Evolutionary conservation across 2,113 vertebrate species (phyloP).

Genomic region (Gnathonemus longibarbis): DNA sequence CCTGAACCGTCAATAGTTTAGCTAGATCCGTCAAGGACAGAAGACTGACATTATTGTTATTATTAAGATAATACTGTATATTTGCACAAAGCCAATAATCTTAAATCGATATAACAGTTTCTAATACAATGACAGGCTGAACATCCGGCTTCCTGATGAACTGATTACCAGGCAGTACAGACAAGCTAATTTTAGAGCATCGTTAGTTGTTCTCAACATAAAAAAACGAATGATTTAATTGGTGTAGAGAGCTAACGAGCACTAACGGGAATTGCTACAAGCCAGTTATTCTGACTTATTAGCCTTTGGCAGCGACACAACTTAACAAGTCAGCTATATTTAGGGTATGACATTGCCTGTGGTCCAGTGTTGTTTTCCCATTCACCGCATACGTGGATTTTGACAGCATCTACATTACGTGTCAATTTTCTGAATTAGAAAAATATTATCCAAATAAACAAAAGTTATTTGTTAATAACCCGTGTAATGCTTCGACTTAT

Average conservation of each 20-base stretch:
- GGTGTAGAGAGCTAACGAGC: background rate
- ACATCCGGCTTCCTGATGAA: background rate
- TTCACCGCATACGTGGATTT: background rate
- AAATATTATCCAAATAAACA: background rate
- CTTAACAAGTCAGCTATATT: constrained; percentile 5
- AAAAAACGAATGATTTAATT: background rate
- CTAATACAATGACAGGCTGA: background rate
- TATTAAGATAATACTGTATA: background rate
- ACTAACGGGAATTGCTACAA: background rate
- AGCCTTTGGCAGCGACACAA: background rate
- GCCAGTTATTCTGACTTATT: background rate
- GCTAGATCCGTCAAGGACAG: background rate
- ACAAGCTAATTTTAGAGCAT: background rate
- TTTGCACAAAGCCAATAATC: background rate
- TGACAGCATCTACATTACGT: background rate
- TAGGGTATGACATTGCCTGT: constrained; percentile 14
- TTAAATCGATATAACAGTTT: background rate
- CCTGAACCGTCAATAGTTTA: background rate
- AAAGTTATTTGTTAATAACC: background rate
- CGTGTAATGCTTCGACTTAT: background rate
- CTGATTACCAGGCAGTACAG: background rate
- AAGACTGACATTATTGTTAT: background rate
- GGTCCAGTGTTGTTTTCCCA: background rate
- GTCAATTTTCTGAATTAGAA: background rate
- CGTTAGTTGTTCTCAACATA: background rate